A percentile compares a stretch with the other conserved stretches of the same genome.
These are phyloP conservation scores for Nasonia giraulti DNA, from an alignment of 1,140 invertebrate species.

Conservation along the genomic window DNA sequence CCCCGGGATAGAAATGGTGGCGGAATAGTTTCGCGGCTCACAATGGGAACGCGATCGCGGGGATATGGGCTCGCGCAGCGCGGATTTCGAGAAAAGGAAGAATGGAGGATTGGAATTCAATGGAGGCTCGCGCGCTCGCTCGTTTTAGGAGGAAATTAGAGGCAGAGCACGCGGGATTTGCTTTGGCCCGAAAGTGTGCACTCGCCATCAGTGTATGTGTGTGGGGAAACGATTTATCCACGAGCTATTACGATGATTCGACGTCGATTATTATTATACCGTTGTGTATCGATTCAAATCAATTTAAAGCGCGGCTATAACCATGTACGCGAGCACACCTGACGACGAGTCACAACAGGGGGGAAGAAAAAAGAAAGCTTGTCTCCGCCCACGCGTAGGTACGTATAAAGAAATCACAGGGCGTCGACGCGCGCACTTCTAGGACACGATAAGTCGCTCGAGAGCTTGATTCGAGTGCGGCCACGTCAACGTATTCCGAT, in stretches of 20 bases:
- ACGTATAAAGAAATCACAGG: neutral
- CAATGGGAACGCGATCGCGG: slow-evolving; percentile 15
- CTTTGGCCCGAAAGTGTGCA: neutral
- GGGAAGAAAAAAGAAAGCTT: neutral
- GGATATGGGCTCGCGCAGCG: neutral
- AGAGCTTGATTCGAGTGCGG: neutral
- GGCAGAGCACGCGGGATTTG: neutral
- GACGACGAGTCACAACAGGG: too few relatives aligned
- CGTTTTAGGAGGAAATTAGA: slow-evolving; percentile 14
- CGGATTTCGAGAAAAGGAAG: slow-evolving; percentile 27
- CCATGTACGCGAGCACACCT: too few relatives aligned
- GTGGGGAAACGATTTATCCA: neutral
- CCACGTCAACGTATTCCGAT: neutral
- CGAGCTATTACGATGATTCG: too few relatives aligned
- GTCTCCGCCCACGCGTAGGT: neutral
- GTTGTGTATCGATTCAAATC: too few relatives aligned
- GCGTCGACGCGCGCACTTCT: slow-evolving; percentile 16
- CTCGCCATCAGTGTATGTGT: neutral
- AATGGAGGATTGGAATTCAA: slow-evolving; percentile 28
- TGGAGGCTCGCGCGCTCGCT: neutral
- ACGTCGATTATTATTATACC: too few relatives aligned
- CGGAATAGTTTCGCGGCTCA: neutral
- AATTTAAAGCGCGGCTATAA: too few relatives aligned
- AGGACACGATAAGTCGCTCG: slow-evolving; percentile 9
- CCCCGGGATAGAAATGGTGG: slow-evolving; percentile 9